Conservation (phyloP, 2,888 invertebrate genomes). For the Platerodrilus igneus region DNA sequence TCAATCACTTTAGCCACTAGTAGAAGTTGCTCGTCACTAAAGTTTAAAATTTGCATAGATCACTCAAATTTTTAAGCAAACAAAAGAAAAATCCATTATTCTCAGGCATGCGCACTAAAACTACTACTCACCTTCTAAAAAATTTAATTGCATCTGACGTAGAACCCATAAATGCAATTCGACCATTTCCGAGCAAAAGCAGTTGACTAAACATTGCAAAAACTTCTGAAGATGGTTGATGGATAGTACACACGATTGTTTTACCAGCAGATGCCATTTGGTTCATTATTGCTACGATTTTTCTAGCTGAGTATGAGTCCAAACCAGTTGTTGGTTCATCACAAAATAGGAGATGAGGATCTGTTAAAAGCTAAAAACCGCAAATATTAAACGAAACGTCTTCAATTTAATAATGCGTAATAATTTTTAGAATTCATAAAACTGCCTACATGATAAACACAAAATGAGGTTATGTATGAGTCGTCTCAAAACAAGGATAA, state of each 20-base stretch:
- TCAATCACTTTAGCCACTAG: no score
- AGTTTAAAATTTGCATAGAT: no score
- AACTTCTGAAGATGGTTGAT: slow-evolving; percentile 86
- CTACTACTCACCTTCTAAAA: slow-evolving; percentile 59
- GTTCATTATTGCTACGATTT: slow-evolving; percentile 67
- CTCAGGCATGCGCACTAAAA: not conserved
- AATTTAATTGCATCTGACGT: slow-evolving; percentile 61
- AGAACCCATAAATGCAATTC: slow-evolving; percentile 78
- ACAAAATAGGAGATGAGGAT: slow-evolving; percentile 88
- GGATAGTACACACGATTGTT: slow-evolving; percentile 89
- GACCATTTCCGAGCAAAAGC: slow-evolving; percentile 80
- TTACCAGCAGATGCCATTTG: slow-evolving; percentile 70
- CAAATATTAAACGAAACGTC: slow-evolving; percentile 5
- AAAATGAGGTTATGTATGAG: no score
- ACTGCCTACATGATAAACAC: no score
- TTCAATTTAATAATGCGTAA: not conserved
- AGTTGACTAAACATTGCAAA: slow-evolving; percentile 77
- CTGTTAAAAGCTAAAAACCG: slow-evolving; percentile 69
- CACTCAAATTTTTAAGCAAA: not conserved
- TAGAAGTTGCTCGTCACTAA: no score
- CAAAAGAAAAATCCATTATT: slow-evolving; percentile 5
- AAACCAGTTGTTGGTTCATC: slow-evolving; percentile 95
- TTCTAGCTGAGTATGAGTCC: slow-evolving; percentile 89
- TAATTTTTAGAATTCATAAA: no score
- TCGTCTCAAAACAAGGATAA: no score